Evolutionary conservation across 2,888 invertebrate species (phyloP).

Genomic region (Drosophila percnosoma): DNA sequence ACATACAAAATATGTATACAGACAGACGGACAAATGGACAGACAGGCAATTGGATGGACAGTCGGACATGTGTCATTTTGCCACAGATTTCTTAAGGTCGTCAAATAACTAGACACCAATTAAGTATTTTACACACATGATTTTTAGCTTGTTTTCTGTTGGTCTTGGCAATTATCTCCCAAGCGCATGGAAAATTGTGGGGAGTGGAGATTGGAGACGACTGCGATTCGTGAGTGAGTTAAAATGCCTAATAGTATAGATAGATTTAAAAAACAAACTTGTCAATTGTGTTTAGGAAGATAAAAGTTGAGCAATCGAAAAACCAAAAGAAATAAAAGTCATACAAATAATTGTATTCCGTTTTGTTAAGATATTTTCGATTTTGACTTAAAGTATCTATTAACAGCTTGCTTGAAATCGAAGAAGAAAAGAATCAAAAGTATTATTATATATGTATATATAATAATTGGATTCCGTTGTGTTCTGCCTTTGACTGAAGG

Average conservation of each 20-base stretch:
- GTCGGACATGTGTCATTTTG: slow-evolving; percentile 48
- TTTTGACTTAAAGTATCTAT: background rate
- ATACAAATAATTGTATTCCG: background rate
- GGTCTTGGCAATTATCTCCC: slow-evolving; percentile 40
- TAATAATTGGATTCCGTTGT: background rate
- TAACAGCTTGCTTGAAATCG: background rate
- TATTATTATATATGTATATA: background rate
- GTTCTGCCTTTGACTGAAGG: too few species aligned
- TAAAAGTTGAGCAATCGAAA: background rate
- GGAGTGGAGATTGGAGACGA: slow-evolving; percentile 37
- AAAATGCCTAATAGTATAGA: background rate
- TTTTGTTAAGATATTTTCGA: background rate
- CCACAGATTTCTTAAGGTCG: slow-evolving; percentile 71
- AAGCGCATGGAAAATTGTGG: slow-evolving; percentile 57
- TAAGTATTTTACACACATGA: slow-evolving; percentile 58
- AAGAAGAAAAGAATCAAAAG: background rate
- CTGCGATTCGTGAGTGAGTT: slow-evolving; percentile 11
- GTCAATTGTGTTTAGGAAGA: background rate
- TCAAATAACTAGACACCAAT: slow-evolving; percentile 68
- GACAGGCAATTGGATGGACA: slow-evolving; percentile 12
- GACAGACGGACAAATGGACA: background rate
- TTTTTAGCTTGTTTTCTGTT: slow-evolving; percentile 33
- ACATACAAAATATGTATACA: slow-evolving; percentile 37
- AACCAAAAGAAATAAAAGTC: background rate
- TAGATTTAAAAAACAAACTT: background rate